Base-by-base conservation (phyloP, 2,797 vertebrate species). In the Gorsachius magnificus region DNA sequence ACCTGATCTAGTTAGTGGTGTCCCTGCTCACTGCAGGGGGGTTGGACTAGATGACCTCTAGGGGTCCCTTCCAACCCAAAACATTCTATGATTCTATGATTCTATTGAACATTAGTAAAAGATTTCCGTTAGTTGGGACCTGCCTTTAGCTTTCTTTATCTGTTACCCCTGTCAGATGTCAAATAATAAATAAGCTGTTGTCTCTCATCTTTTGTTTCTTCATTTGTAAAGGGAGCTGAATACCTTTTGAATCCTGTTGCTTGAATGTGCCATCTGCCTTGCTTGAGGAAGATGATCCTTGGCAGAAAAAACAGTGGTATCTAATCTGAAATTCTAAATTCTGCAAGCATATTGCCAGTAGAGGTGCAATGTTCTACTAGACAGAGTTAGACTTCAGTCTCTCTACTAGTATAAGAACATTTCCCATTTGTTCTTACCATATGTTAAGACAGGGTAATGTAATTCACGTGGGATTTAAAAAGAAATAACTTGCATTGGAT, bases 291-390 rank as follows among this genome's bases (percentile, higher is more conserved):
- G 88, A 95, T 65, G 79, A 18, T 82, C 77, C 45, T 83, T 96
- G 90, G 75, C 87, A 94, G 75, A 61, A 93, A 93, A 71, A 87
- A 1, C 77, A 87, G 82, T 94, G 86, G 69, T 69, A 63, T 95
- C 69, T 95, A 63, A 95, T 96, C 50, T 95, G 88, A 94, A 96
- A 82, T 93, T 94, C 80, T 94, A 66, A 96, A 92, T 70, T 92
- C 70, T 87, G 10, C 74, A 68, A 95, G 83, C 85, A 79, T 96
- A 88, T 91, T 96, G 91, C 87, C 56, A 63, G 66, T 80, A 72
- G 87, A 93, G 69, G 83, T 96, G 91, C 74, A 91, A 65, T 89
- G 65, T 87, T 95, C 64, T 87, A 64, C 65, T 78, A 78, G 87
- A 85, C 60, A 60, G 77, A 93, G 95, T 96, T 87, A 94, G 89